Conservation (phyloP, 2,113 vertebrate genomes). For the Periophthalmodon schlosseri region DNA sequence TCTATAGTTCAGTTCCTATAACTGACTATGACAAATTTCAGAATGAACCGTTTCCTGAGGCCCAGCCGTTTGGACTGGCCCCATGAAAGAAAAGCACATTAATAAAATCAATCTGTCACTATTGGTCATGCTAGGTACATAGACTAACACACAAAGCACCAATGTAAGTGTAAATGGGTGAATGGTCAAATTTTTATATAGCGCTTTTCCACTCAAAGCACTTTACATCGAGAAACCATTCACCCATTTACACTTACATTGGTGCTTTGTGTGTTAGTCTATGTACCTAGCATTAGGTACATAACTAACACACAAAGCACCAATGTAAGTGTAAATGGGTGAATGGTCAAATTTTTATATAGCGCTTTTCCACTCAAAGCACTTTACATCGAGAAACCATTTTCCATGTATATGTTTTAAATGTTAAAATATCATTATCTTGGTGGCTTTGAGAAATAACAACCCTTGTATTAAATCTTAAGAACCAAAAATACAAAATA, state of each 20-base stretch:
- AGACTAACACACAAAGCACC: neutral
- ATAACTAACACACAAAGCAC: neutral
- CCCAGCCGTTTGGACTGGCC: neutral
- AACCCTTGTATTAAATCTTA: neutral
- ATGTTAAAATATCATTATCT: neutral
- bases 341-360: too few species aligned
- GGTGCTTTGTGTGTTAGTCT: neutral
- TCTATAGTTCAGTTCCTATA: neutral
- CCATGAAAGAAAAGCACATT: slow-evolving; percentile 4
- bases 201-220: too few species aligned
- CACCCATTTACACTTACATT: too few species aligned
- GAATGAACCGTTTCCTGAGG: neutral
- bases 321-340: too few species aligned
- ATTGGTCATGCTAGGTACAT: neutral
- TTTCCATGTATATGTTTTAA: neutral
- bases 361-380: too few species aligned
- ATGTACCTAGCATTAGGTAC: neutral
- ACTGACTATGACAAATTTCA: neutral
- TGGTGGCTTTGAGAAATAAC: neutral
- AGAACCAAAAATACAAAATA: too few species aligned
- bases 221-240: too few species aligned
- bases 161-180: too few species aligned
- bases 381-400: too few species aligned
- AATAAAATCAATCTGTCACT: neutral
- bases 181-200: too few species aligned